Evolutionary conservation across 1,140 invertebrate species (phyloP).

Genomic region (Lordiphosa mommai): DNA sequence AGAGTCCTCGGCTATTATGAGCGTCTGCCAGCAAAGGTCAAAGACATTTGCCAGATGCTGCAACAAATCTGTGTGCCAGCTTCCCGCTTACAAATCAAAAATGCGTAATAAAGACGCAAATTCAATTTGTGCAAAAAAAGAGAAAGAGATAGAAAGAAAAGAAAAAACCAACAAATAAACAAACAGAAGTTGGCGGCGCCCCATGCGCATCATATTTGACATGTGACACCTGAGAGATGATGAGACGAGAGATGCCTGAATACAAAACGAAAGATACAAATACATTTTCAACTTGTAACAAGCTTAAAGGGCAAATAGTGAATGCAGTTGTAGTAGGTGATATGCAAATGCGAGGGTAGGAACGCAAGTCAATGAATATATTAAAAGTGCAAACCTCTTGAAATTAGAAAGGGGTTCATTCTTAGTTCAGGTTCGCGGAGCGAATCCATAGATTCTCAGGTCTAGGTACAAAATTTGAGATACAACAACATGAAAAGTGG

Average conservation of each 20-base stretch:
- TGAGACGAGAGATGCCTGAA: conserved; percentile 17
- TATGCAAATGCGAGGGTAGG: background rate
- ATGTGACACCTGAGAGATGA: conserved; percentile 62
- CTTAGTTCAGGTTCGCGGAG: too few relatives aligned
- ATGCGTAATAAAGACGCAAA: conserved; percentile 74
- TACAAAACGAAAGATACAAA: conserved; percentile 12
- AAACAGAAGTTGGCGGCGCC: conserved; percentile 34
- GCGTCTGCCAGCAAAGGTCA: conserved; percentile 36
- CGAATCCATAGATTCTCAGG: too few relatives aligned
- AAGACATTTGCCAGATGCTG: conserved; percentile 39
- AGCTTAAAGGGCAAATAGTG: conserved; percentile 11
- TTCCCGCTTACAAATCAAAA: conserved; percentile 61
- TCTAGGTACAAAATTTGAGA: too few relatives aligned
- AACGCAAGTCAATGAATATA: too few relatives aligned
- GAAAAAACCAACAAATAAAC: conserved; percentile 13
- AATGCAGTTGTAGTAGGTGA: conserved; percentile 18
- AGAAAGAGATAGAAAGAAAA: background rate
- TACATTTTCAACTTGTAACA: conserved; percentile 40
- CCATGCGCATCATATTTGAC: conserved; percentile 30
- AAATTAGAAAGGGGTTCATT: too few relatives aligned
- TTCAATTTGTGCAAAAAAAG: conserved; percentile 53
- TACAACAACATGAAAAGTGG: too few relatives aligned
- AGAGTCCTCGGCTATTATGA: conserved; percentile 56
- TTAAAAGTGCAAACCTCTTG: too few relatives aligned
- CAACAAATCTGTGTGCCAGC: conserved; percentile 31